Base-by-base conservation (phyloP, 1,140 invertebrate genomes). In the Doryteuthis pealeii region DNA sequence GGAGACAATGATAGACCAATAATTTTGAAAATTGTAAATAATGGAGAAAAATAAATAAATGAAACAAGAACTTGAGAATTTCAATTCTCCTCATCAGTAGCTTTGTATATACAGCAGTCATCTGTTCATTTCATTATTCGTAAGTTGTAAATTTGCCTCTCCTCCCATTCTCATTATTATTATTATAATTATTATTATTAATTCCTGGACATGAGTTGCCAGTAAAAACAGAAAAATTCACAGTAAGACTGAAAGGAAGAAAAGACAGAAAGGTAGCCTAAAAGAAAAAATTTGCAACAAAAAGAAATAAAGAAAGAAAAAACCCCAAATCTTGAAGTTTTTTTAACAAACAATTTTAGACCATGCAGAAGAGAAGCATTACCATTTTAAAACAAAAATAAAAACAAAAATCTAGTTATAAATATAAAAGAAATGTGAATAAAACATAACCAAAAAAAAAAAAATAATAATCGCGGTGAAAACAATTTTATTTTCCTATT, bases 121-220 rank as follows among this genome's bases (percentile, higher is more conserved):
- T 62, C 54, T 62, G 54, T n/a, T 62, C 54, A 62, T 62, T 40
- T 62, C 54, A 62, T 62, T 62, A 12, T 62, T 62, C 18, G 54
- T 62, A 62, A 62, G 54, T 62, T 62, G 54, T 62, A 62, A 62
- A 62, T 62, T 62, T 62, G 54, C 54, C 54, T 62, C 35, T 40
- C 35, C 35, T 40, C 35, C 18, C 18, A 28, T 62, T 62, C 26
- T 62, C 54, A 62, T 62, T 28, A n/a, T 28, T 15, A 22, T n/a
- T 62, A n/a, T 62, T 62, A 5, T 62, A 6, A n/a, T 22, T 6
- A 28, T 28, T n/a, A 28, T 28, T 28, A 62, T 49, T 15, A 49
- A 49, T 62, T 28, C 26, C 22, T 62, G 18, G 54, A 22, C 26
- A 28, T 22, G 26, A 62, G 54, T 6, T n/a, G 54, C 26, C 18